Percentiles rank a stretch among this genome's conserved stretches.
Conservation (phyloP, 2,888 invertebrate species). For the Cephus pulcher region DNA sequence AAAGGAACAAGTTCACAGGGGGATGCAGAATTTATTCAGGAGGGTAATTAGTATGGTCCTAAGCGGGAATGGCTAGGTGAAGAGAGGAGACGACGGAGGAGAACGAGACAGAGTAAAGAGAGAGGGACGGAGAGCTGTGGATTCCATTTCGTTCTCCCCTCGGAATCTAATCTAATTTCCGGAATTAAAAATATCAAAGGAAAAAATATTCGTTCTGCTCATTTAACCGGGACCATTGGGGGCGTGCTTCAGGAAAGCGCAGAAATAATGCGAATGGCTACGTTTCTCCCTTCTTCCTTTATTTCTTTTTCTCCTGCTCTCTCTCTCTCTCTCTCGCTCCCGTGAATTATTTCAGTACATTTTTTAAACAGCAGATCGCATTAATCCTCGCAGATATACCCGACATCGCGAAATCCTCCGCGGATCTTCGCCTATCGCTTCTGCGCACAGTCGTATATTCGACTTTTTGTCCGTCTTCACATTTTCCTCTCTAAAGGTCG, state of each 20-base stretch:
- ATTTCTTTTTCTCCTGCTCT: neutral
- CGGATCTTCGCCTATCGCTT: too few species aligned
- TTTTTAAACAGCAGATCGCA: too few species aligned
- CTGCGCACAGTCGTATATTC: too few species aligned
- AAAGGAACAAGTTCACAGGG: neutral
- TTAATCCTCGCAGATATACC: too few species aligned
- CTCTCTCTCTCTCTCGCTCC: neutral
- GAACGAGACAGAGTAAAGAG: constrained; percentile 9
- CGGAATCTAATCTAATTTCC: constrained; percentile 39
- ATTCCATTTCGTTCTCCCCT: constrained; percentile 18
- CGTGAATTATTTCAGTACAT: too few species aligned
- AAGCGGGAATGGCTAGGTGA: constrained; percentile 10
- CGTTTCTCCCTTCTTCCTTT: neutral
- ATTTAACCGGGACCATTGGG: constrained; percentile 4
- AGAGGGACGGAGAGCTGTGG: neutral
- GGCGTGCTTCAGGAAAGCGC: constrained; percentile 1
- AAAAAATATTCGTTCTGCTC: constrained; percentile 21
- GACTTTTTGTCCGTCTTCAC: too few species aligned
- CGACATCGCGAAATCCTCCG: too few species aligned
- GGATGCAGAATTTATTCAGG: constrained; percentile 26
- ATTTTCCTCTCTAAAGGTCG: too few species aligned
- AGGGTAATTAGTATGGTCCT: constrained; percentile 31
- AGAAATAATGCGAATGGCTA: neutral
- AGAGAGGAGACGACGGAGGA: neutral
- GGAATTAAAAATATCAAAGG: constrained; percentile 40